These are phyloP conservation scores for Chloroceryle inda DNA, from an alignment of 2,797 vertebrate species.

Conservation along the genomic window DNA sequence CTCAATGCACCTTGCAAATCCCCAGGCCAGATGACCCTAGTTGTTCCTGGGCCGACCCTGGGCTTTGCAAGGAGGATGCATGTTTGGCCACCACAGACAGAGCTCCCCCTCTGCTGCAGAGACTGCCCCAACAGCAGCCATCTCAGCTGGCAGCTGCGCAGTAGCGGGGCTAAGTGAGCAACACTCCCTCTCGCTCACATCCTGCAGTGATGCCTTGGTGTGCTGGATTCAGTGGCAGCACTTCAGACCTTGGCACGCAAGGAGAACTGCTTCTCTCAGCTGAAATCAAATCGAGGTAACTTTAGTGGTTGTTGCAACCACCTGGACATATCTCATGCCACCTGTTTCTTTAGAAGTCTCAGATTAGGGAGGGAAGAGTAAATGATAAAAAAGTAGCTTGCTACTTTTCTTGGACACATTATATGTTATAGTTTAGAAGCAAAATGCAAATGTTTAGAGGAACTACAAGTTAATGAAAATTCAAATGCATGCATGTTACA, in stretches of 20 bases:
- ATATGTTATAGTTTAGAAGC: not conserved
- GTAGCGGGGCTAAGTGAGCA: not conserved
- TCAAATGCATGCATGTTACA: not conserved
- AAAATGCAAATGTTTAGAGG: not conserved
- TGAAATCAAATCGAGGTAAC: not conserved
- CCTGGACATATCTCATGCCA: not conserved
- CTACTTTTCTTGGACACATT: not conserved
- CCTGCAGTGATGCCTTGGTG: not conserved
- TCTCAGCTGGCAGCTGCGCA: not conserved
- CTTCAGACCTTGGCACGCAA: rapidly evolving
- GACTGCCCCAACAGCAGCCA: no score
- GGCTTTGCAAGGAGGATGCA: not conserved
- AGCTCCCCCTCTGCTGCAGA: not conserved
- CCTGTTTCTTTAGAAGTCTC: not conserved
- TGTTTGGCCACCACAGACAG: not conserved
- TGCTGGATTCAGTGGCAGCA: rapidly evolving
- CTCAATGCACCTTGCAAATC: rapidly evolving
- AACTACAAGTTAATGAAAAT: not conserved
- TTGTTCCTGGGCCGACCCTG: not conserved
- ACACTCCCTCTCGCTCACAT: not conserved
- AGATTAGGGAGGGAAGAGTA: not conserved
- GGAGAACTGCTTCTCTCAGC: not conserved
- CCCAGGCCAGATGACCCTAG: rapidly evolving
- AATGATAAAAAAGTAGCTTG: not conserved
- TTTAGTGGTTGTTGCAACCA: rapidly evolving